Evolutionary conservation across 2,113 vertebrate genomes (phyloP).

Genomic region (Elachura formosa): DNA sequence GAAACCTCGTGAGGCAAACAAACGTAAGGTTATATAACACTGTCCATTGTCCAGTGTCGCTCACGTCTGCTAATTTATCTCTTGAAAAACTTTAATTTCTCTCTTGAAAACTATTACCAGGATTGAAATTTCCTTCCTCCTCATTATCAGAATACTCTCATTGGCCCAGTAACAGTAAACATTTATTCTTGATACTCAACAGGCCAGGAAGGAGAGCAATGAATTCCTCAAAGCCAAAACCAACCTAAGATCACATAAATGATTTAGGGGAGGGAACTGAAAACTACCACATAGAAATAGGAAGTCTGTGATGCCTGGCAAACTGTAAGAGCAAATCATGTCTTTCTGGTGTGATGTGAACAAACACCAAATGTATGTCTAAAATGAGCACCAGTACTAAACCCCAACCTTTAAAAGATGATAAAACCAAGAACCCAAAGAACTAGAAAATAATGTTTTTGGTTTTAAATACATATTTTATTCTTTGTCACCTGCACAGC

Average conservation of each 20-base stretch:
- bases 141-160: neutral
- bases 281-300: neutral
- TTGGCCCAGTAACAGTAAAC: neutral
- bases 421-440: neutral
- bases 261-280: neutral
- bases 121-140: neutral
- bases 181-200: neutral
- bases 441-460: neutral
- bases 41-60: neutral
- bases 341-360: neutral
- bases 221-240: neutral
- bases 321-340: neutral
- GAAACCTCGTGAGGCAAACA: neutral
- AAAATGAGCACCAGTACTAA: neutral
- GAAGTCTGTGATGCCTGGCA: neutral
- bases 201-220: neutral
- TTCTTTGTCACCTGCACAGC: neutral
- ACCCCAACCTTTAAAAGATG: neutral
- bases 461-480: neutral
- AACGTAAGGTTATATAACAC: neutral
- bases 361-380: neutral
- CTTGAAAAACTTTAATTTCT: neutral
- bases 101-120: neutral
- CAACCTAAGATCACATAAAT: neutral
- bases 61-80: neutral